phyloP scores from a whole-genome alignment of 2,113 vertebrate species.

The Xenus cinereus region DNA sequence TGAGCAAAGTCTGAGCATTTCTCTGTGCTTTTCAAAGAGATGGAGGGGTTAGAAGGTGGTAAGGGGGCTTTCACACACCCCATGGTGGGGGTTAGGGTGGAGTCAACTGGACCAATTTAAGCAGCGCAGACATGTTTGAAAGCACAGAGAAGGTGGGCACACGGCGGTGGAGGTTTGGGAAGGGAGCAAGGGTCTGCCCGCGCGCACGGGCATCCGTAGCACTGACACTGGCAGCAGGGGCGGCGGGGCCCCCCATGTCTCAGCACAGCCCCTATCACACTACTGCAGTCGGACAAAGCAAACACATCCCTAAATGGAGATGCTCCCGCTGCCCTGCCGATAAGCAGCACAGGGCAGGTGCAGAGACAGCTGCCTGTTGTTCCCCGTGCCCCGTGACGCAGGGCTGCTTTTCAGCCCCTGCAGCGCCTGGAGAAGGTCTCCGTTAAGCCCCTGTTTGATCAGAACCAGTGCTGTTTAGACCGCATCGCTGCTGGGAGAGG shows the following conservation, averaged over 20 bases:
- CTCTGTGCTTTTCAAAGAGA: not conserved
- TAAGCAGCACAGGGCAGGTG: not conserved
- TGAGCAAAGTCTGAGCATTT: not conserved
- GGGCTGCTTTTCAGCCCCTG: not conserved
- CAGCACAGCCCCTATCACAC: not conserved
- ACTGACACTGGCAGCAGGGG: not conserved
- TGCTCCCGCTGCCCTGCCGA: not conserved
- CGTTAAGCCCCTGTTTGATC: not conserved
- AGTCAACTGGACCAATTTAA: not conserved
- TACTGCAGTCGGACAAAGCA: slow-evolving; percentile 16
- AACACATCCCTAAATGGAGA: slow-evolving; percentile 45
- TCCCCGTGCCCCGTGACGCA: not conserved
- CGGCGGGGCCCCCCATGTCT: not conserved
- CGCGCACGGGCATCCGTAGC: fast-evolving
- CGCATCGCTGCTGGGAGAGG: not conserved
- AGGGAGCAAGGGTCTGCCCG: not conserved
- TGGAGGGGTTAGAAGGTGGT: not conserved
- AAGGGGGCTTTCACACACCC: not conserved
- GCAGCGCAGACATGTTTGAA: not conserved
- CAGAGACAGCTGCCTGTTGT: not conserved
- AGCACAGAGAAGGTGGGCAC: not conserved
- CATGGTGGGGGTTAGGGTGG: not conserved
- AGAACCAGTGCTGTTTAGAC: not conserved
- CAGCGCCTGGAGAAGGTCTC: not conserved
- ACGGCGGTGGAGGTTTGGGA: fast-evolving